phyloP scores from a whole-genome alignment of 2,888 invertebrate species.

The Acleris holmiana region DNA sequence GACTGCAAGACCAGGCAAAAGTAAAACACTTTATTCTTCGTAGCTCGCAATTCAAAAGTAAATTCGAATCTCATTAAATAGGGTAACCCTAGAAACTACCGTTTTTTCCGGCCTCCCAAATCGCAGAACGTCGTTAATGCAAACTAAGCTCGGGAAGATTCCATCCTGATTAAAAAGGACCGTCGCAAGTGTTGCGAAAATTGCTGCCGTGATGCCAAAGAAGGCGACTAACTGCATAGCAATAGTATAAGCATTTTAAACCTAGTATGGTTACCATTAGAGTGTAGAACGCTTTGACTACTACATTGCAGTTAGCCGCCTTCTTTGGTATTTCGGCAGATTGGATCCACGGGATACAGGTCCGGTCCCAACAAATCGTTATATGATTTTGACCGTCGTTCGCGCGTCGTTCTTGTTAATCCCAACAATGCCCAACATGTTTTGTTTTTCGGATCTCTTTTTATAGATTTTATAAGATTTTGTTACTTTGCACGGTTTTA shows the following conservation, averaged over 20 bases:
- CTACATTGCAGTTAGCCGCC: too few species aligned
- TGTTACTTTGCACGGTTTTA: background rate
- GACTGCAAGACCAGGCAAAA: too few species aligned
- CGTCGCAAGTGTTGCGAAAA: conserved; percentile 53
- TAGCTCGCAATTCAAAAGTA: background rate
- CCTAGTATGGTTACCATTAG: too few species aligned
- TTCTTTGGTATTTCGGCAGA: too few species aligned
- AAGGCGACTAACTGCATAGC: too few species aligned
- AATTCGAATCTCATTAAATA: background rate
- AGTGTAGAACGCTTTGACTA: too few species aligned
- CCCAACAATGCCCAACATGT: conserved; percentile 35
- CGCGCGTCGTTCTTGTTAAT: conserved; percentile 37
- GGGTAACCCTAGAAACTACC: background rate
- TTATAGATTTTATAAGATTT: conserved; percentile 24
- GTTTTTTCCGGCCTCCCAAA: conserved; percentile 8
- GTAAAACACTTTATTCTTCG: too few species aligned
- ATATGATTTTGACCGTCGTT: conserved; percentile 49
- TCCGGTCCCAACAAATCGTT: conserved; percentile 54
- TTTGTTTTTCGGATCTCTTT: conserved; percentile 19
- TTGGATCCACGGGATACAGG: conserved; percentile 56
- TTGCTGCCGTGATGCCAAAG: too few species aligned
- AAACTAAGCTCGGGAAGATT: conserved; percentile 53
- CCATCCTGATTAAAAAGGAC: conserved; percentile 58
- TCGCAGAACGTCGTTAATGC: conserved; percentile 51
- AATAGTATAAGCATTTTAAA: too few species aligned